Evolutionary conservation across 2,113 vertebrate species (phyloP), one percentile per base, ranked within the genome.

Genomic region (Python bivittatus): DNA sequence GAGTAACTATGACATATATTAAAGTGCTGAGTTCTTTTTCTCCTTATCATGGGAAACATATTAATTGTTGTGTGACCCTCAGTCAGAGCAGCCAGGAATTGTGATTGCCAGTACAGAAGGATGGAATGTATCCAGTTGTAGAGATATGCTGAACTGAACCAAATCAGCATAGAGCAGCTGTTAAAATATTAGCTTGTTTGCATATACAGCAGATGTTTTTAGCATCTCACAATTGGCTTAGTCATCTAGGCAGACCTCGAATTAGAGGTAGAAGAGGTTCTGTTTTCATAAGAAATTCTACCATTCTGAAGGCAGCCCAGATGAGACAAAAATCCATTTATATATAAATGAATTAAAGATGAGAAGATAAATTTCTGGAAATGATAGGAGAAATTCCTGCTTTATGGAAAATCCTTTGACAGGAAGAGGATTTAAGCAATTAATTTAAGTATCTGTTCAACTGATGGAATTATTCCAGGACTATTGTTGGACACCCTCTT

Each of bases 51-150:
- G 86, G 6, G 20, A 92, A 48, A 88, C 84, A 64, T 61, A 91
- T 94, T 92, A 92, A 91, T 93, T 53, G 64, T 86, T 94, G 44
- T 92, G 13, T 92, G 89, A 93, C 91, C 87, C 57, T 90, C 87
- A 92, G 44, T 33, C n/a, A n/a, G 3, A 90, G 33, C 53, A 92
- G 92, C 89, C 93, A 79, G 48, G 86, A 90, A 90, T 17, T 91
- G 83, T 92, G 91, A 92, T 44, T 90, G 68, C 27, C 42, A 38
- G 17, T 29, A 48, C 44, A 91, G 72, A 90, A 90, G 68, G 33
- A 38, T 27, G 25, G 90, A 92, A 61, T 52, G 15, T 33, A 79
- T 91, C 68, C 57, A 72, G 8, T 91, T 91, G 48, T 72, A 95
- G 12, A 79, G 89, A 88, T 92, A 93, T 79, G 64, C 57, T 91